Conservation (phyloP, 2,797 vertebrate species). For the Lerista edwardsae region DNA sequence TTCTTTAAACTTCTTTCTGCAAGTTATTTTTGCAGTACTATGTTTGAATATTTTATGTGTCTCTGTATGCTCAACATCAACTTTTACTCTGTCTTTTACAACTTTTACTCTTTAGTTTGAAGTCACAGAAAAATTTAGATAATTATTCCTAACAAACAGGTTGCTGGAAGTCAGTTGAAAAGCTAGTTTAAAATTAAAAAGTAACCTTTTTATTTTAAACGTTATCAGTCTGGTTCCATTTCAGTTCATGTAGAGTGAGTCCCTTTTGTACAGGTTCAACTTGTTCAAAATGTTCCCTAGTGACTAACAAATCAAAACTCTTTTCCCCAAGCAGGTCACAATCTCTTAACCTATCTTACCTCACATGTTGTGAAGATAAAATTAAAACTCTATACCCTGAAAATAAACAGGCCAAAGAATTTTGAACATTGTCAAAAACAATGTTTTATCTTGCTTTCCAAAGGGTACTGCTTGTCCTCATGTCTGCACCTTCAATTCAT, state of each 20-base stretch:
- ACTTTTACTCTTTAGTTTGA: too few species aligned
- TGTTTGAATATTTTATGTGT: too few species aligned
- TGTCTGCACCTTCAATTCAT: slow-evolving; percentile 21
- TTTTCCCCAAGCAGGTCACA: neutral
- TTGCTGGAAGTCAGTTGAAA: too few species aligned
- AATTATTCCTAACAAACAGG: too few species aligned
- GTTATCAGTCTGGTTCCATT: neutral
- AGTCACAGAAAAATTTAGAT: too few species aligned
- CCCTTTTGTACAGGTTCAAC: neutral
- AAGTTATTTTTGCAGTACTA: too few species aligned
- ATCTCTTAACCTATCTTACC: slow-evolving; percentile 16
- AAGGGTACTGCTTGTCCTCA: slow-evolving; percentile 22
- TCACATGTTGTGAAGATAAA: slow-evolving; percentile 33
- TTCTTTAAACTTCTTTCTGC: too few species aligned
- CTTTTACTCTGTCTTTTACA: too few species aligned
- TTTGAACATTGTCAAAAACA: slow-evolving; percentile 22
- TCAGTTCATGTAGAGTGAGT: neutral
- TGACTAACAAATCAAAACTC: slow-evolving; percentile 9
- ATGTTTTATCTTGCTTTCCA: slow-evolving; percentile 23
- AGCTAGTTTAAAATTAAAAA: neutral
- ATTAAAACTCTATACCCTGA: slow-evolving; percentile 43
- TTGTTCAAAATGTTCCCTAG: neutral
- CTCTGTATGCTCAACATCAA: too few species aligned
- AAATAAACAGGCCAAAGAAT: slow-evolving; percentile 23
- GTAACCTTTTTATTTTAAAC: neutral